Base-by-base conservation (phyloP, 2,797 vertebrate species). In the Falco novaeseelandiae region DNA sequence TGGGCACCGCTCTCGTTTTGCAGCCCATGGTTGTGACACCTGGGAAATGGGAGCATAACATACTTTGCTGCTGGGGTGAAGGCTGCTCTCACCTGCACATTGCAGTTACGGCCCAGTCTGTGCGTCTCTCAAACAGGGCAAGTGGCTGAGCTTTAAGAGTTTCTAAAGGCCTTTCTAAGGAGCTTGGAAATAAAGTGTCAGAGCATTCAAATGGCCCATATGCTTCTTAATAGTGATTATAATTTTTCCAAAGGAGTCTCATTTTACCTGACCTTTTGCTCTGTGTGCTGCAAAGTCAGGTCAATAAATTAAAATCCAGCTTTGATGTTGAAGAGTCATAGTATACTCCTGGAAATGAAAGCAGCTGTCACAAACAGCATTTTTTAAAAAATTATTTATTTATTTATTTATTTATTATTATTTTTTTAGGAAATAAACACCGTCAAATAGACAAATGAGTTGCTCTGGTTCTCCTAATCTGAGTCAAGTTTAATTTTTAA, bases 201-300 rank as follows among this genome's bases (percentile, higher is more conserved):
- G 57, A 71, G n/a, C 20, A 29, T 93, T 80, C 78, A 67, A 73
- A 89, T 85, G 34, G 48, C 34, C 67, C 51, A 71, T 44, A 51
- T 9, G 10, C 44, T 87, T 74, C 40, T 77, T 74, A 83, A 89
- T 27, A 82, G 42, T 3, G 23, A 89, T 87, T 92, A 83, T 71
- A 0, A 85, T 95, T 94, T 96, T 93, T 72, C 83, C 90, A 61
- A 91, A 87, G 52, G 14, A 87, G 42, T 72, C 66, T 86, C 70
- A 73, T 93, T 96, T 97, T 85, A 71, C 81, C 89, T 93, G 86
- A 89, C 83, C 71, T 95, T 95, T 90, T 82, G 69, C 70, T 84
- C 77, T 36, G 12, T 29, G 14, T 3, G 9, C 36, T 92, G 80
- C 59, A 51, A 92, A 95, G 58, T 80, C 55, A 66, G 85, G 67